These are phyloP conservation scores for Lamproptera curius DNA, from an alignment of 2,888 invertebrate species.

Conservation along the genomic window DNA sequence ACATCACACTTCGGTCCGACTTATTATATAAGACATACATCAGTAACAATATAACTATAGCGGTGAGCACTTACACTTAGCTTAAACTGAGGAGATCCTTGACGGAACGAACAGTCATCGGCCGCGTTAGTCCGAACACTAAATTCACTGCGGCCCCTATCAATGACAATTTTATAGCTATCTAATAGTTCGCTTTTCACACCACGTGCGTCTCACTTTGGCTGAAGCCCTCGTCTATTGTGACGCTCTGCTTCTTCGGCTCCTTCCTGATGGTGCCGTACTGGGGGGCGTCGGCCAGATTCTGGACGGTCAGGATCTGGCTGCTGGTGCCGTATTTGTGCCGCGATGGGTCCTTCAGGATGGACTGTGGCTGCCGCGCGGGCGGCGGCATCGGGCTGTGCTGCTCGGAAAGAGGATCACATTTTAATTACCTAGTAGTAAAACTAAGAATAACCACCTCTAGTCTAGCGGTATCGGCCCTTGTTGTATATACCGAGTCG, in stretches of 20 bases:
- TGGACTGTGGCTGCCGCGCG: constrained; percentile 78
- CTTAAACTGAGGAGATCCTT: constrained; percentile 49
- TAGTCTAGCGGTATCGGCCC: too few species aligned
- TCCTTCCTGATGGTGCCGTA: constrained; percentile 75
- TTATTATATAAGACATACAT: constrained; percentile 31
- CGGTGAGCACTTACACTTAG: constrained; percentile 33
- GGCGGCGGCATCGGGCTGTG: constrained; percentile 54
- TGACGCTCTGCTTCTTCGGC: constrained; percentile 71
- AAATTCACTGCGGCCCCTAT: constrained; percentile 24
- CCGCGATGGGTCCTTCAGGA: constrained; percentile 80
- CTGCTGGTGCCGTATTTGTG: constrained; percentile 70
- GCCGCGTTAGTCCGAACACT: neutral
- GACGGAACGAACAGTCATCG: constrained; percentile 30
- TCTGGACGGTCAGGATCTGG: constrained; percentile 80
- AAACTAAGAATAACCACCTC: too few species aligned
- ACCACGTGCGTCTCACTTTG: constrained; percentile 67
- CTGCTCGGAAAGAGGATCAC: too few species aligned
- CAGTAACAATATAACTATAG: constrained; percentile 27
- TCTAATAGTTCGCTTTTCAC: constrained; percentile 50
- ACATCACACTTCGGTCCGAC: too few species aligned
- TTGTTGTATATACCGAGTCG: too few species aligned
- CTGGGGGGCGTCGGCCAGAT: constrained; percentile 70
- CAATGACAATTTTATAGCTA: constrained; percentile 64
- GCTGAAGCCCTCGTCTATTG: constrained; percentile 67
- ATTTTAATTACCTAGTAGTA: too few species aligned